Evolutionary conservation across 2,888 invertebrate genomes (phyloP).

Genomic region (Mythimna ferrago): DNA sequence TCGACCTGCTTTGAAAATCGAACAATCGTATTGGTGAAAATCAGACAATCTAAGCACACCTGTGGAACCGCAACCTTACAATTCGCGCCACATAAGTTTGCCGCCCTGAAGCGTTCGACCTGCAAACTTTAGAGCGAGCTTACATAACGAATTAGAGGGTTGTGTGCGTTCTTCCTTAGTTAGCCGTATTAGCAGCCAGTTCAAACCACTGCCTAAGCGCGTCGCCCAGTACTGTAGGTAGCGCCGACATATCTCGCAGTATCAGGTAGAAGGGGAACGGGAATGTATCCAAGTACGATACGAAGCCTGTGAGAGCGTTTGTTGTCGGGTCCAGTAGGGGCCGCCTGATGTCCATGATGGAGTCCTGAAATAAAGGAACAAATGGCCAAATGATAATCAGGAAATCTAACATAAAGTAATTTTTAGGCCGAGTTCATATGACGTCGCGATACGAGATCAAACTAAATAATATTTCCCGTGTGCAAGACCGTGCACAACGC

Average conservation of each 20-base stretch:
- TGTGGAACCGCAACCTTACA: not conserved
- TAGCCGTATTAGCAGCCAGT: constrained; percentile 93
- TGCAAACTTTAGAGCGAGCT: not conserved
- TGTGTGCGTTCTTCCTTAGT: constrained; percentile 50
- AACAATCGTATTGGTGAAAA: not conserved
- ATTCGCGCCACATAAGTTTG: not conserved
- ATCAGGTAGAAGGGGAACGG: constrained; percentile 99
- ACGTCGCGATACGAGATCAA: too few species aligned
- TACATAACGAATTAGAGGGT: not conserved
- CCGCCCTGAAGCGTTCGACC: not conserved
- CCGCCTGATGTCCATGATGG: constrained; percentile 96
- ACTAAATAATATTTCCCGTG: too few species aligned
- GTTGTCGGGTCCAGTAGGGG: constrained; percentile 94
- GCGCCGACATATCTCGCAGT: constrained; percentile 95
- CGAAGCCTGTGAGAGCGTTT: constrained; percentile 91
- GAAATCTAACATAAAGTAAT: not conserved
- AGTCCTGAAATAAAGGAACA: constrained; percentile 91
- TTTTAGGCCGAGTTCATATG: not conserved
- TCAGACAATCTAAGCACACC: not conserved
- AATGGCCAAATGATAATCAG: not conserved
- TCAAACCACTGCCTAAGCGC: constrained; percentile 99
- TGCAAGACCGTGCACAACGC: too few species aligned
- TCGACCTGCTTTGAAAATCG: not conserved
- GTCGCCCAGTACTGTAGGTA: constrained; percentile 98
- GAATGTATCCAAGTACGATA: constrained; percentile 97